Evolutionary conservation across 2,797 vertebrate genomes (phyloP).

Genomic region (Thripadectes ignobilis): DNA sequence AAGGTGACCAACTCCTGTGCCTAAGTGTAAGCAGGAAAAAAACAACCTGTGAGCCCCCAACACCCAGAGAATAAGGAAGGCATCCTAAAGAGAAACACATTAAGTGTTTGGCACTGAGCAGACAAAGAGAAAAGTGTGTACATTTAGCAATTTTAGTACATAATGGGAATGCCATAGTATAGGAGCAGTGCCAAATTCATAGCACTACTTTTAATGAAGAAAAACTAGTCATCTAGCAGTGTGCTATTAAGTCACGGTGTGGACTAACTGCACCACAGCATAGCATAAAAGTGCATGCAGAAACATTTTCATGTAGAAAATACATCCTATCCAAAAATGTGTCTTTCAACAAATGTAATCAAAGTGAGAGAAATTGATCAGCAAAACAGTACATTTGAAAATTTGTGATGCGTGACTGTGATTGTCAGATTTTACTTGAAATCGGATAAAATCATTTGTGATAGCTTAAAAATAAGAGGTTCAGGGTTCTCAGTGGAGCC

Average conservation of each 20-base stretch:
- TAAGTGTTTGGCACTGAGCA: neutral
- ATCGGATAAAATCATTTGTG: neutral
- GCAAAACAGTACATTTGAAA: neutral
- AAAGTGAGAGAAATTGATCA: neutral
- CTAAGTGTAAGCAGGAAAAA: neutral
- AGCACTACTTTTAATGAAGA: neutral
- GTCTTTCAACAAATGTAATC: neutral
- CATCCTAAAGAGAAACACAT: neutral
- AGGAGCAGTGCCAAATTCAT: neutral
- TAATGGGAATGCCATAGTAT: neutral
- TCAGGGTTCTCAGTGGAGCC: neutral
- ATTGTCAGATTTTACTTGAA: neutral
- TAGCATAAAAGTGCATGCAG: neutral
- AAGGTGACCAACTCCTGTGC: neutral
- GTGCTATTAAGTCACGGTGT: neutral
- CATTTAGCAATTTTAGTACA: neutral
- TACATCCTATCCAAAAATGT: neutral
- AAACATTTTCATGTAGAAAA: neutral
- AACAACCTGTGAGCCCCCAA: neutral
- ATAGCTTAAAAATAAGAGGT: neutral
- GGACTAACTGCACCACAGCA: neutral
- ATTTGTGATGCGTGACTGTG: neutral
- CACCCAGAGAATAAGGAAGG: neutral
- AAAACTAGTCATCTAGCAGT: neutral
- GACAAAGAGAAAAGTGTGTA: neutral